Conservation (phyloP, 2,888 invertebrate species). For the Bibio marci region DNA sequence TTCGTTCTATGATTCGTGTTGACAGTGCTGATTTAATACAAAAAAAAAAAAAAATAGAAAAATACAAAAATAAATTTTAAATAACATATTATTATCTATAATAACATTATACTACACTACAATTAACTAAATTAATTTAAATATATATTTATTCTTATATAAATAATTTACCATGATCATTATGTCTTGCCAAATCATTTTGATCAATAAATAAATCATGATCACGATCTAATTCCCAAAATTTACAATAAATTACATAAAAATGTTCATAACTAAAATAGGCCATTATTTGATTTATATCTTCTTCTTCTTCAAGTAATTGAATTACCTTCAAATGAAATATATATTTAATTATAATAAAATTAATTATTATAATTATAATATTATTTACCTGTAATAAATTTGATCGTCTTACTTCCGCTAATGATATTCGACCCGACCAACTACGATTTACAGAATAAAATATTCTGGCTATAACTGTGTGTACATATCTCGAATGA, state of each 20-base stretch:
- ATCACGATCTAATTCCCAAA: slow-evolving; percentile 98
- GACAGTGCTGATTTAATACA: slow-evolving; percentile 54
- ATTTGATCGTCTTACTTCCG: slow-evolving; percentile 82
- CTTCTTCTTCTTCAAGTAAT: slow-evolving; percentile 84
- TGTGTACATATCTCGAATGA: slow-evolving; percentile 96
- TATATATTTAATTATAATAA: neutral
- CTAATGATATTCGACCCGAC: slow-evolving; percentile 79
- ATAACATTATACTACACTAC: too few species aligned
- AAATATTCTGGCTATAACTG: slow-evolving; percentile 95
- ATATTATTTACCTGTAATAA: slow-evolving; percentile 42
- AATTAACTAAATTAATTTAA: neutral
- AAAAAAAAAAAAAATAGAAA: slow-evolving; percentile 1
- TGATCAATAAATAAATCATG: slow-evolving; percentile 94
- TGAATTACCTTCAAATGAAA: slow-evolving; percentile 43
- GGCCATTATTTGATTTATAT: slow-evolving; percentile 86
- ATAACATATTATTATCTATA: too few species aligned
- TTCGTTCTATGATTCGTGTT: slow-evolving; percentile 90
- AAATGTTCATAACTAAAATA: slow-evolving; percentile 97
- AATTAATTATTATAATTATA: neutral
- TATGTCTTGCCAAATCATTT: slow-evolving; percentile 84
- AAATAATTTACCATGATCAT: slow-evolving; percentile 66
- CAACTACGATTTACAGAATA: slow-evolving; percentile 95
- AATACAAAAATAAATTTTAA: neutral
- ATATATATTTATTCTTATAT: too few species aligned
- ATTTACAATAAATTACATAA: slow-evolving; percentile 99